These are phyloP conservation scores for Eupristina koningsbergeri DNA, from an alignment of 1,140 invertebrate genomes.

Conservation along the genomic window DNA sequence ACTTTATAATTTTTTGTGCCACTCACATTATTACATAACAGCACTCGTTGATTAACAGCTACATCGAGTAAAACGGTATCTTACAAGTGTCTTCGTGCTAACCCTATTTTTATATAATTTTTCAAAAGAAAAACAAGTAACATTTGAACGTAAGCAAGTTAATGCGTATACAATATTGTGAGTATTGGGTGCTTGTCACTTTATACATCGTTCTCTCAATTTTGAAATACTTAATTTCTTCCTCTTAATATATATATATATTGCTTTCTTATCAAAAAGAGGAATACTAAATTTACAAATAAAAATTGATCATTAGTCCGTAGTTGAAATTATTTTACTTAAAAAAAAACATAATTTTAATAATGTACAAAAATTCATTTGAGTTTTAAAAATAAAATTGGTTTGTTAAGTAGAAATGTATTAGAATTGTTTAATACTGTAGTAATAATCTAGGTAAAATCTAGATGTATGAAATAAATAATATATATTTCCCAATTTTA, in stretches of 20 bases:
- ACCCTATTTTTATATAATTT: not conserved
- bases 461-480: not conserved
- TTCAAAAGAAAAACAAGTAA: not conserved
- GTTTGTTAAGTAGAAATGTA: not conserved
- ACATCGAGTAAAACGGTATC: not conserved
- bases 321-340: too few relatives aligned
- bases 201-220: not conserved
- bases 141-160: too few relatives aligned
- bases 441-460: not conserved
- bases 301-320: too few relatives aligned
- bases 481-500: not conserved
- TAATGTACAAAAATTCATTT: too few relatives aligned
- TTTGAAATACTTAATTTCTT: not conserved
- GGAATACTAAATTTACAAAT: too few relatives aligned
- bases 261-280: not conserved
- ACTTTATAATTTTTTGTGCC: not conserved
- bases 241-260: not conserved
- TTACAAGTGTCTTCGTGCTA: constrained; percentile 5
- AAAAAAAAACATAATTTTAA: too few relatives aligned
- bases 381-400: too few relatives aligned
- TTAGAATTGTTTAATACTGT: constrained; percentile 16
- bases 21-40: constrained; percentile 22
- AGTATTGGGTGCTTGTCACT: not conserved
- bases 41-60: constrained; percentile 27
- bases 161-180: too few relatives aligned